Conservation (phyloP, 2,888 invertebrate genomes). For the Dorcus hopei region DNA sequence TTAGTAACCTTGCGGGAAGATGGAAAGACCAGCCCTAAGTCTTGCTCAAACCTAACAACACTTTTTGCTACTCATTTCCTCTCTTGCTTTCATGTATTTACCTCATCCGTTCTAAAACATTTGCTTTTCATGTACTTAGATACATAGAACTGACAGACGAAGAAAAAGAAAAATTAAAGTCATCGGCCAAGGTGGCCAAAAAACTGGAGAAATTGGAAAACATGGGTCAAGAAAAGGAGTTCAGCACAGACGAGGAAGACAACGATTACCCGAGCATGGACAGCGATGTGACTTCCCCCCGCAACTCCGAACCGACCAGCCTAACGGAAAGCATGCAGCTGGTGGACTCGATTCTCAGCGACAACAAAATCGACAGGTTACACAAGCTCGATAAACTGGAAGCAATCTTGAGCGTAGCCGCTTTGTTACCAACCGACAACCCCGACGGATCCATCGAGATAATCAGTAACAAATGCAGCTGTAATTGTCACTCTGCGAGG, state of each 20-base stretch:
- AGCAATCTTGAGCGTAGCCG: slow-evolving; percentile 78
- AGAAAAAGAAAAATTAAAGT: slow-evolving; percentile 87
- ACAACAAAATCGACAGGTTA: slow-evolving; percentile 77
- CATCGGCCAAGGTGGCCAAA: slow-evolving; percentile 87
- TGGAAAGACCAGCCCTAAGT: no score
- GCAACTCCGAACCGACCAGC: slow-evolving; percentile 75
- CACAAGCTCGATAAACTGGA: slow-evolving; percentile 85
- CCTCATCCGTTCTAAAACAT: neutral
- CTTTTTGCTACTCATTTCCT: no score
- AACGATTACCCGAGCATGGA: slow-evolving; percentile 78
- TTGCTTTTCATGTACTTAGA: slow-evolving; percentile 25
- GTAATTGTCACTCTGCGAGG: slow-evolving; percentile 53
- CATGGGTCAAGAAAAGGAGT: slow-evolving; percentile 67
- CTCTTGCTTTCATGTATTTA: no score
- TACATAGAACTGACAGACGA: slow-evolving; percentile 89
- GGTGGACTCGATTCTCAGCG: slow-evolving; percentile 80
- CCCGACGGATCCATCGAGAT: slow-evolving; percentile 43
- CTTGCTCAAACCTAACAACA: no score
- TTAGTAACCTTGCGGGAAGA: no score
- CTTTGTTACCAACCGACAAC: slow-evolving; percentile 62
- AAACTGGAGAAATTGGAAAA: slow-evolving; percentile 88
- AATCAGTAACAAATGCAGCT: slow-evolving; percentile 48
- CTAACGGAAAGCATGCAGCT: slow-evolving; percentile 87
- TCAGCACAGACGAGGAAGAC: slow-evolving; percentile 67
- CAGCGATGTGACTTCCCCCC: slow-evolving; percentile 71